Conservation (phyloP, 2,888 invertebrate genomes). For the Agrilus mali region DNA sequence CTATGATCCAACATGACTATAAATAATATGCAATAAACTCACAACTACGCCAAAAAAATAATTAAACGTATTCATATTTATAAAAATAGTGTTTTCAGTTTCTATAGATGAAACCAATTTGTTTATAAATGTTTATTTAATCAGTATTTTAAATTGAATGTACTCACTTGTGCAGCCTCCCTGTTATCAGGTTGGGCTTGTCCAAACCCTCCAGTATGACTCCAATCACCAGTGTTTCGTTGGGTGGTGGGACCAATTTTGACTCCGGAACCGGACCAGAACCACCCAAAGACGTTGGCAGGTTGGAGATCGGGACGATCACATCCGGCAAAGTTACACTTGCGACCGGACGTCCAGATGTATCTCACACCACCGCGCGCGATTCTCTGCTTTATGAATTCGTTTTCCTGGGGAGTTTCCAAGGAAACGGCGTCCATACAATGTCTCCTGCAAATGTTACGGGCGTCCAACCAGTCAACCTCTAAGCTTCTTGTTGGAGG, state of each 20-base stretch:
- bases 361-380: slow-evolving; percentile 65
- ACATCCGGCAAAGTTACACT: slow-evolving; percentile 86
- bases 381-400: slow-evolving; percentile 78
- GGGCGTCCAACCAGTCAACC: slow-evolving; percentile 83
- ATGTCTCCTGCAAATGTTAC: slow-evolving; percentile 83
- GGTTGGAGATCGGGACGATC: slow-evolving; percentile 72
- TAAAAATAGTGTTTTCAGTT: no score
- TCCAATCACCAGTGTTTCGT: slow-evolving; percentile 85
- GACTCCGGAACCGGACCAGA: slow-evolving; percentile 88
- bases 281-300: slow-evolving; percentile 81
- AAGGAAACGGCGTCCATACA: slow-evolving; percentile 90
- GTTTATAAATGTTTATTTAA: no score
- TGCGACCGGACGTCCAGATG: slow-evolving; percentile 87
- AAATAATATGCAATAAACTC: no score
- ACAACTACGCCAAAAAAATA: no score
- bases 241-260: slow-evolving; percentile 83
- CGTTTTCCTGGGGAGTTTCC: slow-evolving; percentile 84
- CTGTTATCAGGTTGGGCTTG: slow-evolving; percentile 83
- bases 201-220: slow-evolving; percentile 74
- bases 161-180: slow-evolving; percentile 71
- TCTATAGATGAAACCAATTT: no score
- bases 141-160: neutral
- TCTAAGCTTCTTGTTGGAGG: slow-evolving; percentile 67
- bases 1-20: no score
- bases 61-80: no score